Base-by-base conservation (phyloP, 2,797 vertebrate genomes). In the Melanotaenia parkinsoni region DNA sequence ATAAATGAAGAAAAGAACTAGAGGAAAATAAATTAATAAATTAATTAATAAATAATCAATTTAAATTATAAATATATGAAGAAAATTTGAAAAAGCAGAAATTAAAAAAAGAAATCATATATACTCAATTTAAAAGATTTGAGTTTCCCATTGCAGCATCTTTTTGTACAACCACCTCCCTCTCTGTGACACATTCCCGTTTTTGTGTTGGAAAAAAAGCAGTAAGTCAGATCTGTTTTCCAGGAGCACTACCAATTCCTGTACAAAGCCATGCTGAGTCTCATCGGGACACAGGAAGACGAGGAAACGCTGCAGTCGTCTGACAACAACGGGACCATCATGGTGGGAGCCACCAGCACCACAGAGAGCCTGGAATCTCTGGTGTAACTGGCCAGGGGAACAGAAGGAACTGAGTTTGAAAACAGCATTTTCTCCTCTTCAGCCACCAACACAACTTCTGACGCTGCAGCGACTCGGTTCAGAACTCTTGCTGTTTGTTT, bases 241-340 rank as follows among this genome's bases (percentile, higher is more conserved):
- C 84, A 99, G 98, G 98, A 99, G 20, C 96, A 98, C 85, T 97
- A 96, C 84, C 97, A 97, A 90, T 98, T 99, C 90, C 94, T 99
- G 66, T 99, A 99, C 93, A 96, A 95, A 94, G 96, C 97, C 70
- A 93, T 99, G 85, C 95, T 99, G 88, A 98, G 97, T 91, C 95
- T 99, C 32, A 95, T 99, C 61, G 94, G 95, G 82, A 95, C 94
- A 9, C 95, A 95, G 77, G 97, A 98, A 87, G 96, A 98, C 37
- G 91, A 97, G 88, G 95, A 94, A 72, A 94, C 94, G 3, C 93
- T 96, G 8, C 93, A 93, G 73, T 96, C 95, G 14, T 91, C 95
- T 32, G 96, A 97, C 85, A 96, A 94, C 87, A 98, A 97, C 2
- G 95, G 96, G 4, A 93, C 94, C 60, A 93, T 95, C 63, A 86